These are phyloP conservation scores for Pseudochirops corinnae DNA, from an alignment of 2,797 vertebrate species.

Conservation along the genomic window DNA sequence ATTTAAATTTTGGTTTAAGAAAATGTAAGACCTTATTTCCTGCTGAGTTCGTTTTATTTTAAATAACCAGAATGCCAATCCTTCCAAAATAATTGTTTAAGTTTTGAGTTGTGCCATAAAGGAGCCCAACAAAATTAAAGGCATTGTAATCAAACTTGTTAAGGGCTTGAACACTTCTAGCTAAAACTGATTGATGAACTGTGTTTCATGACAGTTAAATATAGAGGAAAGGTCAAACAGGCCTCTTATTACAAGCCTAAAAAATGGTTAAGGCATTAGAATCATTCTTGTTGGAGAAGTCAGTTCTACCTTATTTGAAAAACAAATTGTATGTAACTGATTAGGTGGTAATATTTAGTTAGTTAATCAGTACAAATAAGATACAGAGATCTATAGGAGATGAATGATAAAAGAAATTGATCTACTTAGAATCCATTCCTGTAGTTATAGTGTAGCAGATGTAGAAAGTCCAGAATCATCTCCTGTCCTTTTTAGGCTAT, in stretches of 20 bases:
- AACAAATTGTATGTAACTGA: background rate
- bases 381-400: background rate
- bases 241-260: background rate
- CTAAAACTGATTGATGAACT: background rate
- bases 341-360: background rate
- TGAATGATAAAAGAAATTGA: background rate
- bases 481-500: background rate
- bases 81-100: background rate
- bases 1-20: background rate
- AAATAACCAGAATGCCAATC: background rate
- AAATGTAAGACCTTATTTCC: background rate
- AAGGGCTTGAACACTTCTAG: background rate
- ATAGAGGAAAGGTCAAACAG: background rate
- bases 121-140: background rate
- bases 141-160: background rate
- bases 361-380: background rate
- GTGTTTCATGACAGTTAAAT: background rate
- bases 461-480: background rate
- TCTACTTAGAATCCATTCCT: background rate
- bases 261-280: background rate
- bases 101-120: background rate
- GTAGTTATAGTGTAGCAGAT: background rate
- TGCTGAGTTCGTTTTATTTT: background rate
- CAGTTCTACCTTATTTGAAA: background rate
- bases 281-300: background rate